Evolutionary conservation across 2,113 vertebrate species (phyloP).

Genomic region (Melanostigma gelatinosum): DNA sequence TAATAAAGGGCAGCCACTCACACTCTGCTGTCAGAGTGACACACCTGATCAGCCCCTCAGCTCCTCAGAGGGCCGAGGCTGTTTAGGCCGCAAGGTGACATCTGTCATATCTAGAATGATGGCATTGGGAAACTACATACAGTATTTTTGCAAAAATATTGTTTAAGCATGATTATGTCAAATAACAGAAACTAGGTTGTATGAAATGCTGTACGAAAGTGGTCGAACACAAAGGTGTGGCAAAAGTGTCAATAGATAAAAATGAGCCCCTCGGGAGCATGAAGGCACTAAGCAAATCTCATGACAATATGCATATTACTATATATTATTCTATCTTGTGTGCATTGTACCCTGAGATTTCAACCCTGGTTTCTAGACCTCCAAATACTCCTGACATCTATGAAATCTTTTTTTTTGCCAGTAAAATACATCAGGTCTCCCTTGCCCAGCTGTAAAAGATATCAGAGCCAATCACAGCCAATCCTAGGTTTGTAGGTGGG

Average conservation of each 20-base stretch:
- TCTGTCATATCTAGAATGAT: neutral
- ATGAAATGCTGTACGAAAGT: neutral
- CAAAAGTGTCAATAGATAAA: neutral
- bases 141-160: neutral
- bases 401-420: neutral
- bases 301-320: neutral
- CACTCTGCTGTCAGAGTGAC: constrained; percentile 44
- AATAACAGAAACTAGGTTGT: neutral
- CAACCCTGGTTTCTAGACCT: neutral
- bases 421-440: neutral
- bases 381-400: neutral
- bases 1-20: constrained; percentile 58
- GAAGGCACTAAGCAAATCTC: too few species aligned
- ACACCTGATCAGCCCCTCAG: constrained; percentile 46
- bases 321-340: neutral
- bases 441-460: neutral
- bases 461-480: neutral
- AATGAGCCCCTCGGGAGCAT: neutral
- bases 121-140: neutral
- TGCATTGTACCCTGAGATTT: neutral
- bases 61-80: constrained; percentile 12
- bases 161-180: neutral
- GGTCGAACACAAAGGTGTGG: neutral
- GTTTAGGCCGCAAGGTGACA: constrained; percentile 24
- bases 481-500: neutral